Evolutionary conservation across 2,888 invertebrate species (phyloP), one percentile per base, ranked within the genome.

Genomic region (Sarcophaga variegata): DNA sequence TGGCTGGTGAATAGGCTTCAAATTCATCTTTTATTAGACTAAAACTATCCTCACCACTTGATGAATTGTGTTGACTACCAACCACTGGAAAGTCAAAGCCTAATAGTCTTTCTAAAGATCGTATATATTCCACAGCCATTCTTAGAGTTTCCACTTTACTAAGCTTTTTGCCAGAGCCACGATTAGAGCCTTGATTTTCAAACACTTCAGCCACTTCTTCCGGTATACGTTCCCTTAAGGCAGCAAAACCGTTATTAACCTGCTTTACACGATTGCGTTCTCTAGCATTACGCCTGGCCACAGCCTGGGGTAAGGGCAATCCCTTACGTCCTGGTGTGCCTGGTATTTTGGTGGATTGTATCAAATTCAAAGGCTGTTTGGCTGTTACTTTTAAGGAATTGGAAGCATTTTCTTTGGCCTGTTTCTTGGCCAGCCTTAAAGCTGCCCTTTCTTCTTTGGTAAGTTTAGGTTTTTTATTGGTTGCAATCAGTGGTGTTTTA

Each of bases 201-300:
- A 95, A 96, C 1, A 95, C 95, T 76, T 95, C 94, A 0, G 97
- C 97, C 0, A 97, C 96, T 91, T 97, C 96, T 79, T 96, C 96
- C 0, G 98, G 98, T 88, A 98, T 97, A 92, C 97, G 97, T 90
- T 97, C 96, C 25, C 98, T 95, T 2, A 98, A 94, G n/a, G 96
- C 96, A 0, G 97, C 97, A 92, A 98, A 98, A 22, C 98, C 98
- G 91, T 97, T 97, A 94, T 98, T 98, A 45, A 98, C 97, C 95
- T 98, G 97, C 90, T 98, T 97, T 12, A 98, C 98, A 85, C 98
- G 95, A 93, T 98, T 98, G 25, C 98, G 94, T 94, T 98, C 98
- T 77, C 98, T 95, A 87, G 98, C 98, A 94, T 98, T 99, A 91
- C 98, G 94, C 67, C 98, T 94, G 0, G 97, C 97, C 10, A 98